These are phyloP conservation scores for Spodoptera exigua DNA, from an alignment of 2,888 invertebrate species.

Conservation along the genomic window DNA sequence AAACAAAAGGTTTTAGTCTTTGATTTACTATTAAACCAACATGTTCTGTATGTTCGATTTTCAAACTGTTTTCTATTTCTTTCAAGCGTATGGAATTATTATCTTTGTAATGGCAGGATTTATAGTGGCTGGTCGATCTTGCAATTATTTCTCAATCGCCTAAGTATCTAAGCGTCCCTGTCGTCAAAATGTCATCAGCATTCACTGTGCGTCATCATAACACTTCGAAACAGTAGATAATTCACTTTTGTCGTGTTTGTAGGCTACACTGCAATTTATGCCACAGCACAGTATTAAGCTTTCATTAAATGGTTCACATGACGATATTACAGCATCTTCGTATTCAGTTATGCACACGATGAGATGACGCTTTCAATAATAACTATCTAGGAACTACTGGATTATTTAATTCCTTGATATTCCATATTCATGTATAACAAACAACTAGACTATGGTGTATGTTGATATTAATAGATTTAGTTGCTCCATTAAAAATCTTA, in stretches of 20 bases:
- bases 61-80: constrained; percentile 1
- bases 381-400: not conserved
- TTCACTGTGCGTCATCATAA: constrained; percentile 56
- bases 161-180: constrained; percentile 49
- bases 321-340: constrained; percentile 12
- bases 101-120: constrained; percentile 22
- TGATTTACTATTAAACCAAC: constrained; percentile 19
- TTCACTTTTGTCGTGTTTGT: constrained; percentile 60
- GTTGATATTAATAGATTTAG: not conserved
- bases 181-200: constrained; percentile 71
- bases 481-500: constrained; percentile 6
- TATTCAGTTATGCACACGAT: constrained; percentile 10
- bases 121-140: constrained; percentile 14
- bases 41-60: constrained; percentile 2
- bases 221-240: constrained; percentile 60
- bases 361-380: constrained; percentile 14
- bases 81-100: constrained; percentile 18
- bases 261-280: constrained; percentile 43
- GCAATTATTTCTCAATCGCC: constrained; percentile 49
- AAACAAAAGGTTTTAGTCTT: constrained; percentile 30
- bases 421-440: too few relatives aligned
- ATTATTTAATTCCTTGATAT: constrained; percentile 2
- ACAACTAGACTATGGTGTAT: not conserved
- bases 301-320: constrained; percentile 31
- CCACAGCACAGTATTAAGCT: constrained; percentile 17